Conservation (phyloP, 2,797 vertebrate genomes). For the Mareca penelope region DNA sequence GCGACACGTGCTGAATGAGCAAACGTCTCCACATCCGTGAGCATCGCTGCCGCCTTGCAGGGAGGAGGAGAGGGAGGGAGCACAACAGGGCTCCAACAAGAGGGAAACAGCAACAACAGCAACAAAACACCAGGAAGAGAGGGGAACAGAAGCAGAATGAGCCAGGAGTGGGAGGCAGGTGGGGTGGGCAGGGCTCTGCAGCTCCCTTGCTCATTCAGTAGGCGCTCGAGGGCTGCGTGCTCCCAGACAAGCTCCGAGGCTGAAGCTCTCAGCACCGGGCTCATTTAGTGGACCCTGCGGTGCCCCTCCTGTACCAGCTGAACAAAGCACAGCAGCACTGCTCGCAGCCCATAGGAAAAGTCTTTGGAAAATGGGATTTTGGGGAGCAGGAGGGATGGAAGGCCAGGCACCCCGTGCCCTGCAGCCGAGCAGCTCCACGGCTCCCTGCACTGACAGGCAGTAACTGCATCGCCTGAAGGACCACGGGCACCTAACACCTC, state of each 20-base stretch:
- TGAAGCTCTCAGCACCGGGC: neutral
- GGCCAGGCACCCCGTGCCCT: neutral
- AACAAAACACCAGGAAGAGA: neutral
- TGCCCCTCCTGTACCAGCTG: neutral
- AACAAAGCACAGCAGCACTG: accelerated
- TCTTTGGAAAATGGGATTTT: accelerated
- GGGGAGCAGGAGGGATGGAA: neutral
- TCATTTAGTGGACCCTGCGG: neutral
- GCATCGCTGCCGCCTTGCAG: neutral
- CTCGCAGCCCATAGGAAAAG: neutral
- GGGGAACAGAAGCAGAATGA: neutral
- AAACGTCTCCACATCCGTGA: accelerated
- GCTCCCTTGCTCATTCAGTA: neutral
- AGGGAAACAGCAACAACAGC: too few species aligned
- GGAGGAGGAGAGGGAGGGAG: neutral
- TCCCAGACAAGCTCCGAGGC: neutral
- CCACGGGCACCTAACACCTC: neutral
- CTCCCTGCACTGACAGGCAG: neutral
- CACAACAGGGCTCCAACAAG: too few species aligned
- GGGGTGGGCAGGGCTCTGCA: accelerated
- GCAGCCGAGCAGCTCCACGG: neutral
- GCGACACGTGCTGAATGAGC: neutral
- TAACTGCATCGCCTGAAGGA: neutral
- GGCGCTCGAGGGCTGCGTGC: neutral
- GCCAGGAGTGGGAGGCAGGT: neutral